Conservation (phyloP, 2,113 vertebrate genomes). For the Leptodactylus fuscus region DNA sequence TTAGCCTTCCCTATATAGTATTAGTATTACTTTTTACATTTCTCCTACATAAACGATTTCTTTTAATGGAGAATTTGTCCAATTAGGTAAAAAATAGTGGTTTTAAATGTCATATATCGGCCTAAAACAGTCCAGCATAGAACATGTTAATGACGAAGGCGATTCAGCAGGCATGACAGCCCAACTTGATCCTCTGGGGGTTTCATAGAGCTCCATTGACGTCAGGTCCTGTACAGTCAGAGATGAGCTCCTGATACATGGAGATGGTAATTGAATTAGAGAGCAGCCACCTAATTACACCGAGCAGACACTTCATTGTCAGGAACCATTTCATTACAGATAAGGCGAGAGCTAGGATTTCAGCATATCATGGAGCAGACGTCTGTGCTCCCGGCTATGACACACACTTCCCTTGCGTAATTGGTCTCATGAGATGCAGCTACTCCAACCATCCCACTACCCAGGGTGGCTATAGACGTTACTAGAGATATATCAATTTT, state of each 20-base stretch:
- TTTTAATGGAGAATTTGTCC: background rate
- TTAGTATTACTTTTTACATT: too few species aligned
- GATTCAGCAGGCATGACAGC: background rate
- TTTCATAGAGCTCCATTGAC: conserved; percentile 62
- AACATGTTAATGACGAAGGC: conserved; percentile 13
- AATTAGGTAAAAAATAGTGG: background rate
- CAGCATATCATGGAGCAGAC: conserved; percentile 61
- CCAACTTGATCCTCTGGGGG: conserved; percentile 17
- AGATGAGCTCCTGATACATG: conserved; percentile 72
- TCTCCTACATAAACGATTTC: background rate
- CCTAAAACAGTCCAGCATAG: background rate
- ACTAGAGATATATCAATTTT: background rate
- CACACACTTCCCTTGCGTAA: conserved; percentile 59
- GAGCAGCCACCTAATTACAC: conserved; percentile 74
- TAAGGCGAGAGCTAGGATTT: conserved; percentile 65
- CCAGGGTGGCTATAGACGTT: background rate
- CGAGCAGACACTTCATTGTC: conserved; percentile 73
- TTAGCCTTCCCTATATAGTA: too few species aligned
- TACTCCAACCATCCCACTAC: background rate
- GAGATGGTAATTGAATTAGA: conserved; percentile 79
- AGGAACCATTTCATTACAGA: conserved; percentile 72
- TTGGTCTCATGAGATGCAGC: conserved; percentile 32
- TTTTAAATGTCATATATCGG: background rate
- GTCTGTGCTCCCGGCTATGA: conserved; percentile 65
- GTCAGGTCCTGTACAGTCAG: conserved; percentile 73